Evolutionary conservation across 2,888 invertebrate species (phyloP), one percentile per base, ranked within the genome.

Genomic region (Penaeus monodon): DNA sequence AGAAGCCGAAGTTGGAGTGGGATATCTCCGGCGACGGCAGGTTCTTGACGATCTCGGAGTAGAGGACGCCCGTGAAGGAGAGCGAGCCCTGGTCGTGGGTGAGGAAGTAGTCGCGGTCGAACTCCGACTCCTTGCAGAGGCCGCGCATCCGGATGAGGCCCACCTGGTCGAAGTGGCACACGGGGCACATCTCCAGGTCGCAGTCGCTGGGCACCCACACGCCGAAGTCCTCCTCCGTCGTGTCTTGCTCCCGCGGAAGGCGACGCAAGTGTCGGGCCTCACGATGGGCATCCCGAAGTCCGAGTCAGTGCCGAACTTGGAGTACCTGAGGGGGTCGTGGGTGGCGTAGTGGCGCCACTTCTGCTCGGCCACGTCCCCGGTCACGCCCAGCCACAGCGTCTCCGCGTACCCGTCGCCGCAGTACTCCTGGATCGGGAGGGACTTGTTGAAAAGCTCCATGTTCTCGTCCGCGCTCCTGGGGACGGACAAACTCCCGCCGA

Each of bases 11-110:
- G 17, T 70, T 33, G 20, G 82, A 44, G 49, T n/a, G 1, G n/a
- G 68, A 66, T 0, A 27, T 57, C 38, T 38, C 73, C 6, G 12
- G 1, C 8, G 49, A 20, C 73, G 73, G 80, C 24, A 33, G 65
- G n/a, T 81, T 64, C 38, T 81, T 81, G 14, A 65, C n/a, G 65
- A 81, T 81, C 66, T 81, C 20, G 29, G 80, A 81, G 24, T 81
- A 81, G 33, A 65, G 33, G 22, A 81, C 80, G 8, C 80, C 80
- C 7, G 80, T 33, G n/a, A 81, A 81, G 14, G 33, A 22, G 20
- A 65, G 63, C 8, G 80, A 65, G 65, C 33, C 33, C 38, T 65
- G 63, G 27, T 66, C 66, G 38, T 65, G n/a, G 3, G 57, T 29
- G 27, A 82, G 27, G 49, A 70, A 73, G 57, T 70, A 82, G 29